phyloP scores from a whole-genome alignment of 2,113 vertebrate species.

The Romanogobio albipinnatus region DNA sequence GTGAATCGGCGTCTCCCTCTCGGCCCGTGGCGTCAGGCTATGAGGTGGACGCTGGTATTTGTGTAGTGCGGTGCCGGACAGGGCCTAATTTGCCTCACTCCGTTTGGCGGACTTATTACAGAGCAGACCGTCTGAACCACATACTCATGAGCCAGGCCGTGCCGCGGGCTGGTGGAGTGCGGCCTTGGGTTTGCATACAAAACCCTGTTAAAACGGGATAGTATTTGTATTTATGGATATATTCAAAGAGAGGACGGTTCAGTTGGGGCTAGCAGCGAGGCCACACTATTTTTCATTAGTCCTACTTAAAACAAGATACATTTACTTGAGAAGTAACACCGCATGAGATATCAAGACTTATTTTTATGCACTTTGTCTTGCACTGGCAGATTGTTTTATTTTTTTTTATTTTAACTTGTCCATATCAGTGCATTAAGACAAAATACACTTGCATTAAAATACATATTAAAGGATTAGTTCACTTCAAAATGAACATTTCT shows the following conservation, averaged over 20 bases:
- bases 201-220: neutral
- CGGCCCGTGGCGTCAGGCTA: conserved; percentile 63
- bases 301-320: neutral
- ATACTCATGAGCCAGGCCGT: neutral
- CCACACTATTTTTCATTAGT: neutral
- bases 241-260: neutral
- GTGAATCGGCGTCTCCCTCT: conserved; percentile 10
- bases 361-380: neutral
- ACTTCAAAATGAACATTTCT: no score
- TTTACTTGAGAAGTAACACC: neutral
- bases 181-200: neutral
- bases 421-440: no score
- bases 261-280: no score
- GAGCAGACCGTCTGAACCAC: conserved; percentile 27
- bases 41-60: conserved; percentile 65
- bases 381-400: neutral
- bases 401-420: neutral
- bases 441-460: neutral
- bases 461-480: no score
- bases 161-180: no score
- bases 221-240: neutral
- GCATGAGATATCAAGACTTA: neutral
- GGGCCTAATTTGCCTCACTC: conserved; percentile 16
- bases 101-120: conserved; percentile 33
- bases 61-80: conserved; percentile 60